Percentiles rank a stretch among this genome's conserved stretches.
Evolutionary conservation across 2,113 vertebrate genomes (phyloP).

Genomic region (Ia io): DNA sequence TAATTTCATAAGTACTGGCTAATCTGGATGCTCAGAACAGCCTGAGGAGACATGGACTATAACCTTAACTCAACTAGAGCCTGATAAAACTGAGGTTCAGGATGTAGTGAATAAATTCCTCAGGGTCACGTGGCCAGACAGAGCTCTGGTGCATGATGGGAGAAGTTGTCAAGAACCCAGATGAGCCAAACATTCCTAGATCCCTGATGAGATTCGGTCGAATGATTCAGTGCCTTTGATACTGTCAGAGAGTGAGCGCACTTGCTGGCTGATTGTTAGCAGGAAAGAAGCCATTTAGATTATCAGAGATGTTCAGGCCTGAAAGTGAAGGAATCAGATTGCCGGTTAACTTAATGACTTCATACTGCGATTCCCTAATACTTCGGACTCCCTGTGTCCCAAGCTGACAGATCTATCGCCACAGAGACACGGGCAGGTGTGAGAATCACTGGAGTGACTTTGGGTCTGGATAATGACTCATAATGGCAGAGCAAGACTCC

Average conservation of each 20-base stretch:
- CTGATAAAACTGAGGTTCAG: not conserved
- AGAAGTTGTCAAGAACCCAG: not conserved
- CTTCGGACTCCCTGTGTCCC: not conserved
- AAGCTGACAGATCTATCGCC: not conserved
- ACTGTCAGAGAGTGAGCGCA: not conserved
- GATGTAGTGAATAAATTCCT: not conserved
- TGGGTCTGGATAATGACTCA: slow-evolving; percentile 11
- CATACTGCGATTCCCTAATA: not conserved
- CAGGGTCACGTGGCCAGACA: not conserved
- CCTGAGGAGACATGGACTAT: not conserved
- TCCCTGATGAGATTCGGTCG: not conserved
- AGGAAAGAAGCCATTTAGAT: slow-evolving; percentile 4
- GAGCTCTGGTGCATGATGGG: not conserved
- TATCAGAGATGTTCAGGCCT: not conserved
- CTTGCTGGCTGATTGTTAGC: slow-evolving; percentile 36
- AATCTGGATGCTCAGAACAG: not conserved
- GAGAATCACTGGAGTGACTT: not conserved
- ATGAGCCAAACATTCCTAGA: not conserved
- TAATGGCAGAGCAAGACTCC: not conserved
- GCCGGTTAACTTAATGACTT: not conserved
- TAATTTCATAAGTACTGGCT: not conserved
- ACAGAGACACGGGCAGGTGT: not conserved
- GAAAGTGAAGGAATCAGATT: not conserved
- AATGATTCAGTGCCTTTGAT: slow-evolving; percentile 47
- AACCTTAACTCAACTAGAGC: not conserved